Evolutionary conservation across 92 coral and sea anemone species (phyloP), one percentile per base, ranked within the genome.

Genomic region (Chrysogorgia sp.): DNA sequence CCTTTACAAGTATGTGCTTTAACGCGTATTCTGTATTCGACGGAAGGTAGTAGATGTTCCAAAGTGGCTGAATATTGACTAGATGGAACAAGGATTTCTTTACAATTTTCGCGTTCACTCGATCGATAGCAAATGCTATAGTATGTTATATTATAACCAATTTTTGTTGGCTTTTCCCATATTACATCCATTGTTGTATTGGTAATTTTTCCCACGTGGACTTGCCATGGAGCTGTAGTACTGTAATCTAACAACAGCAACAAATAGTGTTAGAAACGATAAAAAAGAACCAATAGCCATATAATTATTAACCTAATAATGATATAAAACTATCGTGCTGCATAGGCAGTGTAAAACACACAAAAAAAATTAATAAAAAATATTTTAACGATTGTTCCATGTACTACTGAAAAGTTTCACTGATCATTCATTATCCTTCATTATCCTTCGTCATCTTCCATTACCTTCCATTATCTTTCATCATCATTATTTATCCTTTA

Each of bases 61-160:
- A 72, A 72, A n/a, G 35, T 19, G 64, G 52, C 43, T 21, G 66
- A 53, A 0, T 13, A 28, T 9, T 7, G 10, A 33, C 55, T 0
- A 7, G 47, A 23, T 24, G 31, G 40, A 5, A 72, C 64, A 0
- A 53, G 12, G 25, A 48, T 34, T 26, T 35, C 33, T 23, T 7
- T 10, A 32, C 64, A 55, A 29, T 34, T 7, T 40, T 72, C 26
- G 2, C 48, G 55, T 8, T 35, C 17, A 17, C 23, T 53, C 43
- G 17, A 32, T 13, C 77, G 60, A 71, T 71, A 71, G 43, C 77
- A 71, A 10, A 72, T 72, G 43, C 45, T 17, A 20, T 72, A 72
- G 23, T 29, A 55, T 23, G 65, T 43, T 53, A 72, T 58, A 14
- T 58, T 40, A 34, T n/a, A 50, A 21, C 40, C 47, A 50, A 52